Evolutionary conservation across 2,113 vertebrate genomes (phyloP).

Genomic region (Brachypteracias leptosomus): DNA sequence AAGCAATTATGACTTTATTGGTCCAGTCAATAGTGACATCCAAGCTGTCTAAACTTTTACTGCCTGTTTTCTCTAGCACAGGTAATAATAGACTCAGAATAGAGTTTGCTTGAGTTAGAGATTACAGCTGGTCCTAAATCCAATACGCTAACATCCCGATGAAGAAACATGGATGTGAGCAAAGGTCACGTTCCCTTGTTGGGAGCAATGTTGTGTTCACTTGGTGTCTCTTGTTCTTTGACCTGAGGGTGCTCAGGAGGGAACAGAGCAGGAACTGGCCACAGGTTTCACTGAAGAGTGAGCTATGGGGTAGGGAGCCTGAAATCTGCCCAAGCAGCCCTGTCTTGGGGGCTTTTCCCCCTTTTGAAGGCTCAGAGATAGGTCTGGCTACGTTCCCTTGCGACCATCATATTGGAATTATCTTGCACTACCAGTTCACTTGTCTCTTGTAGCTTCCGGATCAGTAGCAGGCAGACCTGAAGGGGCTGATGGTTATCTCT

Average conservation of each 20-base stretch:
- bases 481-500: not conserved
- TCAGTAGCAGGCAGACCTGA: not conserved
- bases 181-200: rapidly evolving
- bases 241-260: not conserved
- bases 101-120: not conserved
- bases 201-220: not conserved
- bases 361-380: not conserved
- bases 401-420: rapidly evolving
- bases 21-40: not conserved
- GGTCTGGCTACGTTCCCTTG: not conserved
- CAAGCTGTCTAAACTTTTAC: not conserved
- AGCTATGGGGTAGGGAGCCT: not conserved
- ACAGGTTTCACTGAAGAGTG: not conserved
- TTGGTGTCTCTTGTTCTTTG: not conserved
- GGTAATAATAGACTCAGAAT: not conserved
- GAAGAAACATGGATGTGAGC: not conserved
- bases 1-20: not conserved
- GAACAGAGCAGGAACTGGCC: not conserved
- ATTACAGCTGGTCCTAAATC: not conserved
- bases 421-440: not conserved
- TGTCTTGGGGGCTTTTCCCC: not conserved
- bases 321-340: not conserved
- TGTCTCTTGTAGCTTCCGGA: not conserved
- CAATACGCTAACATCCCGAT: rapidly evolving
- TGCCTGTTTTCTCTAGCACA: not conserved